phyloP scores from a whole-genome alignment of 2,113 vertebrate genomes.

The Serinus canaria region DNA sequence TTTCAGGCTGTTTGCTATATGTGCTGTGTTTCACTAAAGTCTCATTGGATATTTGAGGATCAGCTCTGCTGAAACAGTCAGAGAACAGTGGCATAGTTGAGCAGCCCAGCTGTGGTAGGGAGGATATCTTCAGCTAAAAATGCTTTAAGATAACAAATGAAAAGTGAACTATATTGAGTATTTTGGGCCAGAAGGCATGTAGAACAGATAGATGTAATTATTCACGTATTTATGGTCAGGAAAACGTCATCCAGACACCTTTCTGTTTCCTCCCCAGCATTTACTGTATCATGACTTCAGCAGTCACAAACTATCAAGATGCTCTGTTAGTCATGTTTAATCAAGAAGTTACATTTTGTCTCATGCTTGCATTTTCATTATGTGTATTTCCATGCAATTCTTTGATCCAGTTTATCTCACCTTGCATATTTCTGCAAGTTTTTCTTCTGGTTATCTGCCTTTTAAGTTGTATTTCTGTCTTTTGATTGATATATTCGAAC shows the following conservation, averaged over 20 bases:
- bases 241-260: background rate
- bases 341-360: background rate
- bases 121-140: background rate
- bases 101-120: background rate
- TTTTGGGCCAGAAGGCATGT: background rate
- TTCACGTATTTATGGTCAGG: rapidly evolving
- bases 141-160: background rate
- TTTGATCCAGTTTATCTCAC: background rate
- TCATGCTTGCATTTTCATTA: background rate
- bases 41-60: background rate
- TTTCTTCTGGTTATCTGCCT: background rate
- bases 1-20: background rate
- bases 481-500: background rate
- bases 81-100: background rate
- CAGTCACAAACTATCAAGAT: background rate
- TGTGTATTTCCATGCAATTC: background rate
- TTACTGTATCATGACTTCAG: background rate
- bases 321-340: background rate
- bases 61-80: background rate
- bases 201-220: background rate
- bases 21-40: background rate
- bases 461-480: background rate
- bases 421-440: background rate
- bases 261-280: background rate
- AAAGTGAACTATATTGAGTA: background rate